phyloP scores from a whole-genome alignment of 2,888 invertebrate genomes.

The Autographa pulchrina region DNA sequence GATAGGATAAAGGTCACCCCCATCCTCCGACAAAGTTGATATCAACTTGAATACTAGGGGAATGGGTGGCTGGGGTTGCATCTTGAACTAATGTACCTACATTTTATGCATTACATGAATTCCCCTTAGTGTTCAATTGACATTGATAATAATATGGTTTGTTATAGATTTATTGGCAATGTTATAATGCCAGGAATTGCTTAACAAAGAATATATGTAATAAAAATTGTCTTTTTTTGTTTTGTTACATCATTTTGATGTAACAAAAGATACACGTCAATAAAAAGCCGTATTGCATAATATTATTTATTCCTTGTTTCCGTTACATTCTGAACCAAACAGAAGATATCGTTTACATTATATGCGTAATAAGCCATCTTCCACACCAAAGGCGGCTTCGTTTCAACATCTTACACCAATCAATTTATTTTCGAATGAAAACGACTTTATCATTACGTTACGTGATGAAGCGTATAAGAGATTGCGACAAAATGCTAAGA shows the following conservation, averaged over 20 bases:
- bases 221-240: too few species aligned
- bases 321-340: background rate
- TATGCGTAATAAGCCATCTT: background rate
- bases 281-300: background rate
- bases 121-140: too few species aligned
- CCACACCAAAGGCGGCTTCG: background rate
- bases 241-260: too few species aligned
- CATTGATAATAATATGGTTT: too few species aligned
- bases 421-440: constrained; percentile 8
- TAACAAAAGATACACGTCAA: too few species aligned
- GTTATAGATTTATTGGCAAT: too few species aligned
- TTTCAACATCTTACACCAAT: background rate
- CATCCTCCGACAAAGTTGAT: background rate
- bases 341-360: background rate
- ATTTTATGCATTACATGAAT: too few species aligned
- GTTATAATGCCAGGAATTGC: too few species aligned
- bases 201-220: too few species aligned
- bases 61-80: background rate
- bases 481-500: constrained; percentile 23
- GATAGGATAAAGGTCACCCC: constrained; percentile 1
- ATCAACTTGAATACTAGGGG: background rate
- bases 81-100: background rate
- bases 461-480: constrained; percentile 10
- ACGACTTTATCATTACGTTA: constrained; percentile 14
- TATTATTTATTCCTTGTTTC: background rate